Conservation (phyloP, 1,140 invertebrate genomes). For the Euura saliciscinereae region DNA sequence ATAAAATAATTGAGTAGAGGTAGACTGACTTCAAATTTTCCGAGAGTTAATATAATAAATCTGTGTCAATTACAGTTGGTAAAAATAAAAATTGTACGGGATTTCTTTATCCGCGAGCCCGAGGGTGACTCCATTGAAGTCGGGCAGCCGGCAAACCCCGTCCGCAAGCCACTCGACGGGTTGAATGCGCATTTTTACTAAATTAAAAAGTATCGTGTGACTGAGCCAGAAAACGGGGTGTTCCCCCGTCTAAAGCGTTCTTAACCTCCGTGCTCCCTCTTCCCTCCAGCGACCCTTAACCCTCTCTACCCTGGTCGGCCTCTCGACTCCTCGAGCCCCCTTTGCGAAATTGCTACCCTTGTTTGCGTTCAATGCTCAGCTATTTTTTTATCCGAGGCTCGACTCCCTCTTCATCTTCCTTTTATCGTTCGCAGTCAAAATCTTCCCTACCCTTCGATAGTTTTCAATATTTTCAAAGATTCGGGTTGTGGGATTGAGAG, state of each 20-base stretch:
- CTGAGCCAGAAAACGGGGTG: slow-evolving; percentile 43
- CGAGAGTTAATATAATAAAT: slow-evolving; percentile 44
- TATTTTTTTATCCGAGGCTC: slow-evolving; percentile 39
- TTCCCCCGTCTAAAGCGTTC: slow-evolving; percentile 49
- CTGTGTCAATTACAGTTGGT: slow-evolving; percentile 48
- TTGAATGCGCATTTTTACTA: slow-evolving; percentile 60
- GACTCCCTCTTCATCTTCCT: slow-evolving; percentile 15
- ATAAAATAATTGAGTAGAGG: too few relatives aligned
- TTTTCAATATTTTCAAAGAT: too few relatives aligned
- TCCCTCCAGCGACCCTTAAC: slow-evolving; percentile 36
- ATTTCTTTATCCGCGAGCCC: slow-evolving; percentile 19
- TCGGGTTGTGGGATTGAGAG: too few relatives aligned
- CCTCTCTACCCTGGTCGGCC: slow-evolving; percentile 34
- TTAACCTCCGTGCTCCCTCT: slow-evolving; percentile 40
- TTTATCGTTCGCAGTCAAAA: slow-evolving; percentile 9
- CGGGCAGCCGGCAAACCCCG: slow-evolving; percentile 22
- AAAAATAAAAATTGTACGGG: slow-evolving; percentile 33
- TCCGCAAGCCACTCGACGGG: slow-evolving; percentile 39
- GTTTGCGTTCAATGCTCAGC: slow-evolving; percentile 52
- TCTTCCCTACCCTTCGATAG: neutral
- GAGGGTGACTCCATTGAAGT: slow-evolving; percentile 40
- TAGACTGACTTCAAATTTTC: too few relatives aligned
- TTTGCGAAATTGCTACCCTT: slow-evolving; percentile 54
- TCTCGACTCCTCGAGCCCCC: slow-evolving; percentile 49
- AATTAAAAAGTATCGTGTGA: slow-evolving; percentile 61